phyloP scores from a whole-genome alignment of 1,140 invertebrate genomes.

The Magallana ariakensis region DNA sequence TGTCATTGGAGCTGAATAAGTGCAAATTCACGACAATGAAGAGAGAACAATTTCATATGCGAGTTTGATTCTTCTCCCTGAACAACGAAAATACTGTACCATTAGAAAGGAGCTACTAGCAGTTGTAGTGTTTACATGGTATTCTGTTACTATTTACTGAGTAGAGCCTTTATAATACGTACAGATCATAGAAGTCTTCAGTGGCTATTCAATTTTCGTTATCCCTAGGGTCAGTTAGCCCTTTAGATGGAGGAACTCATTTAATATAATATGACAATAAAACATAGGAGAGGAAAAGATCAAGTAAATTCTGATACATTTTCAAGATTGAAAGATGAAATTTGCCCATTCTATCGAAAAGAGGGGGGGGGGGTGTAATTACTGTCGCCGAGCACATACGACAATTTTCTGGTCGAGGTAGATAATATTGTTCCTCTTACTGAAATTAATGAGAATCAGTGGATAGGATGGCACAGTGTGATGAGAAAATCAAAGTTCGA shows the following conservation, averaged over 20 bases:
- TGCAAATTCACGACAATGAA: slow-evolving; percentile 69
- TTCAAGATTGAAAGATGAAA: background rate
- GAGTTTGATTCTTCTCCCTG: slow-evolving; percentile 6
- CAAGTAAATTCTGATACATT: slow-evolving; percentile 65
- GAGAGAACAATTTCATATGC: slow-evolving; percentile 1
- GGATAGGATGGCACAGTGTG: background rate
- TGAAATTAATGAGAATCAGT: background rate
- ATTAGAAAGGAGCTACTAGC: slow-evolving; percentile 26
- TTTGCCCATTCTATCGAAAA: background rate
- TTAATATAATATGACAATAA: slow-evolving; percentile 63
- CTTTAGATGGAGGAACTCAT: slow-evolving; percentile 64
- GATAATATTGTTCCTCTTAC: background rate
- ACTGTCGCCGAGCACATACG: background rate
- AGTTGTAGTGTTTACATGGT: background rate
- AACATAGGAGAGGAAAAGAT: slow-evolving; percentile 57
- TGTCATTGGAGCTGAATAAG: slow-evolving; percentile 76
- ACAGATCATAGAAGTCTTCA: slow-evolving; percentile 42
- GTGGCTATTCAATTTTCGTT: slow-evolving; percentile 41
- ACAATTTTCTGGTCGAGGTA: background rate
- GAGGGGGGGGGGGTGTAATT: background rate
- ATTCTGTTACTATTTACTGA: slow-evolving; percentile 22
- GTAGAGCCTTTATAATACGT: background rate
- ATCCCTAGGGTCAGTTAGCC: slow-evolving; percentile 46
- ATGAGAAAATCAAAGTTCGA: background rate
- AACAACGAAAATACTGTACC: slow-evolving; percentile 7